Conservation (phyloP, 2,888 invertebrate genomes). For the Dinocampus coccinellae region DNA sequence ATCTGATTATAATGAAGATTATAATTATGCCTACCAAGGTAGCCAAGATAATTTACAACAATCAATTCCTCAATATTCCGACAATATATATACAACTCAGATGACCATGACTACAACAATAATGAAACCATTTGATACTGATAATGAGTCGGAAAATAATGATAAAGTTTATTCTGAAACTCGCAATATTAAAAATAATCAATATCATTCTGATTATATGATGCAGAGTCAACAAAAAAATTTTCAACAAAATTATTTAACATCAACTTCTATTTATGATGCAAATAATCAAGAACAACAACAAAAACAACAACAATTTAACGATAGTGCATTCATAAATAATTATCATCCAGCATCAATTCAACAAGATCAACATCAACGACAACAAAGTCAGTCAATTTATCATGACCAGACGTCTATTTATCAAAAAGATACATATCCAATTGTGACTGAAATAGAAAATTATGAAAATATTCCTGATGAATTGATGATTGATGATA, state of each 20-base stretch:
- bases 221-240: not conserved
- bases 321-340: constrained; percentile 39
- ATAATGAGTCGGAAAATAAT: not conserved
- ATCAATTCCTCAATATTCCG: constrained; percentile 43
- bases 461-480: constrained; percentile 43
- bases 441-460: constrained; percentile 54
- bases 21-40: constrained; percentile 80
- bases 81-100: constrained; percentile 40
- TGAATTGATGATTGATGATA: constrained; percentile 51
- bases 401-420: constrained; percentile 50
- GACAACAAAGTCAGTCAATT: constrained; percentile 35
- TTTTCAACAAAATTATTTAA: not conserved
- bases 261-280: not conserved
- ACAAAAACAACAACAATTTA: constrained; percentile 32
- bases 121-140: not conserved
- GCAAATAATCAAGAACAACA: constrained; percentile 20
- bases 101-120: not conserved
- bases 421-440: constrained; percentile 56
- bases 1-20: constrained; percentile 77
- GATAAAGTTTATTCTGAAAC: not conserved
- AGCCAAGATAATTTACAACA: constrained; percentile 76
- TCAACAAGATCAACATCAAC: constrained; percentile 15
- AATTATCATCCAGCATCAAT: constrained; percentile 50
- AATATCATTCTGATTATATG: constrained; percentile 22
- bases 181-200: constrained; percentile 29